phyloP scores from a whole-genome alignment of 2,888 invertebrate genomes.

The Ornithoptera priamus region DNA sequence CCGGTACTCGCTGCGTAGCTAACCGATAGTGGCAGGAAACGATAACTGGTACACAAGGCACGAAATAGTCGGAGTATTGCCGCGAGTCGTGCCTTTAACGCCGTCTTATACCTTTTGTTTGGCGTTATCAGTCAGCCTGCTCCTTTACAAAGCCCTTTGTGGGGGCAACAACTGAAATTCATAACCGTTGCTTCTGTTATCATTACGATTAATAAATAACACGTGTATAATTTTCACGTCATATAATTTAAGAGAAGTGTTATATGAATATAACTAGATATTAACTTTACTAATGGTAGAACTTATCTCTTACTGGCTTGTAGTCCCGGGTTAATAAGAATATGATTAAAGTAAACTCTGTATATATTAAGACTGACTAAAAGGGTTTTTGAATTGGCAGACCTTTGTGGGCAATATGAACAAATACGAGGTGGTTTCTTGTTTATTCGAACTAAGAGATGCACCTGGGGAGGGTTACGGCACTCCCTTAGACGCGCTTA shows the following conservation, averaged over 20 bases:
- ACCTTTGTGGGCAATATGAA: no score
- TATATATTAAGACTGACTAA: no score
- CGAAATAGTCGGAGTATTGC: slow-evolving; percentile 48
- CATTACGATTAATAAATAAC: not conserved
- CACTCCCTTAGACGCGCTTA: no score
- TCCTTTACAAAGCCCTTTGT: slow-evolving; percentile 39
- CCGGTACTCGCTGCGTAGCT: slow-evolving; percentile 56
- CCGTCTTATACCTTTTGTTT: slow-evolving; percentile 44
- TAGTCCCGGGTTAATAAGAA: no score
- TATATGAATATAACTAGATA: no score
- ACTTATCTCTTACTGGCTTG: no score
- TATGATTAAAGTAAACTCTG: no score
- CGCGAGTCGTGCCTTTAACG: slow-evolving; percentile 35
- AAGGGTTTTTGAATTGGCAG: no score
- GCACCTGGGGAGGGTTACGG: no score
- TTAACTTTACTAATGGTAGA: no score
- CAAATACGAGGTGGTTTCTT: no score
- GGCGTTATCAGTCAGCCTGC: slow-evolving; percentile 45
- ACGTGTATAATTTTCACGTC: not conserved
- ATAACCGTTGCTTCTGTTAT: slow-evolving; percentile 33
- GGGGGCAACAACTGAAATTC: slow-evolving; percentile 32
- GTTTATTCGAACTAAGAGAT: no score
- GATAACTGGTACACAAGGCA: slow-evolving; percentile 64
- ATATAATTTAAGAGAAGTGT: not conserved
- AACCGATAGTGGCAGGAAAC: slow-evolving; percentile 71